Percentiles rank a stretch among this genome's conserved stretches.
These are phyloP conservation scores for Isichthys henryi DNA, from an alignment of 2,113 vertebrate species.

Conservation along the genomic window DNA sequence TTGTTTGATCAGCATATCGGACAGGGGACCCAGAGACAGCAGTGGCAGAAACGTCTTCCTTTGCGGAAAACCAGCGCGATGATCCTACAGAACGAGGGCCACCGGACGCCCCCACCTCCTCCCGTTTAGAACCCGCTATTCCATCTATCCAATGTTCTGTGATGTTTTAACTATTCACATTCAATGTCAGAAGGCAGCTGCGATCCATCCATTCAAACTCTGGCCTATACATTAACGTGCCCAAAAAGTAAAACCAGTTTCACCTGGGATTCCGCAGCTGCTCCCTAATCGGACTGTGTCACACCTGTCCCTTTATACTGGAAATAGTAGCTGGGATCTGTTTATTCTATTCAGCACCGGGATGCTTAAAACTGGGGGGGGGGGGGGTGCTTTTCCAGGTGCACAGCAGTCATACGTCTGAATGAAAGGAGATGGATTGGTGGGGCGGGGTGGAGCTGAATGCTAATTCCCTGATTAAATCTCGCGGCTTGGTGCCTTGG, in stretches of 20 bases:
- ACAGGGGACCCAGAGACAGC: slow-evolving; percentile 15
- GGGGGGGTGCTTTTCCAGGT: background rate
- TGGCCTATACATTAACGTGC: background rate
- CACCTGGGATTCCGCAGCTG: background rate
- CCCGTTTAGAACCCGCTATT: background rate
- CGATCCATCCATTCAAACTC: background rate
- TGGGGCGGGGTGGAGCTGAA: slow-evolving; percentile 15
- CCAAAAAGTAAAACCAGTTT: background rate
- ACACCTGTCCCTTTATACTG: background rate
- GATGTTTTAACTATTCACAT: background rate
- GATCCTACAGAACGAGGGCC: background rate
- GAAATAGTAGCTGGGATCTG: background rate
- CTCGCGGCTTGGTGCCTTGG: slow-evolving; percentile 20
- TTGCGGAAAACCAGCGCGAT: background rate
- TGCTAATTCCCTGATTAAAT: slow-evolving; percentile 36
- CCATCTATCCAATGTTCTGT: background rate
- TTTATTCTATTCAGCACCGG: background rate
- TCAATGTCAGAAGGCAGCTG: background rate
- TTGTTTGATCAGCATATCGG: background rate
- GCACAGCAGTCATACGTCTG: slow-evolving; percentile 11
- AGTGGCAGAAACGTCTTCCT: slow-evolving; percentile 10
- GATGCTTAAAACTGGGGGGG: background rate
- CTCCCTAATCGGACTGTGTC: background rate
- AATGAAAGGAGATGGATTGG: slow-evolving; percentile 39
- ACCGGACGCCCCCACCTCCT: background rate